Percentiles rank a stretch among this genome's conserved stretches.
Conservation (phyloP, 2,888 invertebrate species). For the Drosophila trichaetosa region DNA sequence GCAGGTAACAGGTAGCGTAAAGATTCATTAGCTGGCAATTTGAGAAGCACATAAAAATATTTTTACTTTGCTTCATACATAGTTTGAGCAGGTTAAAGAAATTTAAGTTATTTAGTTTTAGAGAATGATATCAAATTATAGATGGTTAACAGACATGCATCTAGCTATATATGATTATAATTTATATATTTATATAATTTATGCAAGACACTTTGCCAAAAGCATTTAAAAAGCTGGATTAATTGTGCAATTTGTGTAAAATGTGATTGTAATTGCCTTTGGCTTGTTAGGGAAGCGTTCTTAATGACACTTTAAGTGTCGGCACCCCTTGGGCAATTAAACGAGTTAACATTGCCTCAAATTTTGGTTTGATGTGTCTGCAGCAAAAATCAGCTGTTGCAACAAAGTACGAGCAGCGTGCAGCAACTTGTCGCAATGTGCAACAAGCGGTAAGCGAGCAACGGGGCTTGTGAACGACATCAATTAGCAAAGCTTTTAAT, state of each 20-base stretch:
- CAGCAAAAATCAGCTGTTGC: constrained; percentile 43
- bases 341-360: constrained; percentile 42
- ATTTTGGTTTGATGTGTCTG: not conserved
- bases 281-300: constrained; percentile 47
- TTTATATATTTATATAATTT: not conserved
- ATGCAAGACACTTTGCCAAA: not conserved
- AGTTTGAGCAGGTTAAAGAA: not conserved
- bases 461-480: constrained; percentile 71
- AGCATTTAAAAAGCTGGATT: not conserved
- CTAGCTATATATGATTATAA: too few relatives aligned
- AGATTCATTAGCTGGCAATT: not conserved
- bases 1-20: not conserved
- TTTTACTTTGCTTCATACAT: not conserved
- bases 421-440: constrained; percentile 47
- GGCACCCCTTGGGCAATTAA: constrained; percentile 48
- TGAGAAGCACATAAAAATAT: not conserved
- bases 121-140: not conserved
- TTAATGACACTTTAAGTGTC: constrained; percentile 51
- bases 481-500: constrained; percentile 79
- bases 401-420: constrained; percentile 19
- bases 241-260: constrained; percentile 6
- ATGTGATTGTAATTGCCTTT: constrained; percentile 3
- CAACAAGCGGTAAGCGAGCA: constrained; percentile 30
- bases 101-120: not conserved
- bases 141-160: not conserved